Evolutionary conservation across 2,888 invertebrate genomes (phyloP).

Genomic region (Petrolisthes cinctipes): DNA sequence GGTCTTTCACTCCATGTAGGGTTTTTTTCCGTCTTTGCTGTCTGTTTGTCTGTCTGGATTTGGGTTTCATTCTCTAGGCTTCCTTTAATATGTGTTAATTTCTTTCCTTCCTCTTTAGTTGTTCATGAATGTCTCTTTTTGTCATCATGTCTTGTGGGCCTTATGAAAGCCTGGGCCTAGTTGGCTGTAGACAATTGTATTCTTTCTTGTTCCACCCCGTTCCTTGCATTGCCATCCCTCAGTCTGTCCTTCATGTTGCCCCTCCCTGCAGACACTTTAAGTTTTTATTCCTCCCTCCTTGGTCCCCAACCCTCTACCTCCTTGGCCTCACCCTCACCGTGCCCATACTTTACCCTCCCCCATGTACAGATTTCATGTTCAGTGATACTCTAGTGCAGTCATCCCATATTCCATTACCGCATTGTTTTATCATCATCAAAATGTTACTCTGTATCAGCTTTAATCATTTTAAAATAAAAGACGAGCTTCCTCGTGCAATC

Average conservation of each 20-base stretch:
- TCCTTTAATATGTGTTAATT: too few species aligned
- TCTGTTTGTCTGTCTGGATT: too few species aligned
- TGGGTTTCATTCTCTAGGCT: too few species aligned
- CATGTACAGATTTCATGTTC: conserved; percentile 49
- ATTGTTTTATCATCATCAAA: conserved; percentile 62
- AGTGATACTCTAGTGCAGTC: conserved; percentile 58
- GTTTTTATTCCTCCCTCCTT: not conserved
- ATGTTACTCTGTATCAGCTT: conserved; percentile 62
- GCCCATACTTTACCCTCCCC: not conserved
- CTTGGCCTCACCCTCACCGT: not conserved
- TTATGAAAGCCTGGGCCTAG: too few species aligned
- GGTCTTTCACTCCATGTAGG: too few species aligned
- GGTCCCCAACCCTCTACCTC: not conserved
- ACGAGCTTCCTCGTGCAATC: conserved; percentile 56
- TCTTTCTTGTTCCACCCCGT: not conserved
- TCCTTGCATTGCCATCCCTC: not conserved
- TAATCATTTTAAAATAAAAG: conserved; percentile 62
- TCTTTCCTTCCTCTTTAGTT: too few species aligned
- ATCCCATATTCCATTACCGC: conserved; percentile 57
- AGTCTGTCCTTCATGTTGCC: not conserved
- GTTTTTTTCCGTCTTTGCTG: too few species aligned
- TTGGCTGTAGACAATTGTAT: not conserved
- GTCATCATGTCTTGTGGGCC: too few species aligned
- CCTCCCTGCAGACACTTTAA: not conserved
- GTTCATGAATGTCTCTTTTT: too few species aligned